A percentile compares a stretch with the other conserved stretches of the same genome.
Conservation (phyloP, 2,113 vertebrate species). For the Protomyctophum bolini region DNA sequence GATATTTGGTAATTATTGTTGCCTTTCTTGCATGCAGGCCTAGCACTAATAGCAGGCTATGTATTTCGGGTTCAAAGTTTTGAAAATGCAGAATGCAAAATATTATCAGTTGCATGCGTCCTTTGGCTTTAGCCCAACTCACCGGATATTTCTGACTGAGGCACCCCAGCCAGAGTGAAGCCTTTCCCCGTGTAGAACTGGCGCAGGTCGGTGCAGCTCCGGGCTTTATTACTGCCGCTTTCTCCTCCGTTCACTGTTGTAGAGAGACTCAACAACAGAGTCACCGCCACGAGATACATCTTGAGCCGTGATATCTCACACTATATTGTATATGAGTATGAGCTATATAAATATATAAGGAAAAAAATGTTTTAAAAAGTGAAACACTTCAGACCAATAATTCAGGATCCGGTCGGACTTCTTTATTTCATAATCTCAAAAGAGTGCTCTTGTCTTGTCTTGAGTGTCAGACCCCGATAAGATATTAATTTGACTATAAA, state of each 20-base stretch:
- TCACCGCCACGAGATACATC: constrained; percentile 82
- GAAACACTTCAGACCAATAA: too few species aligned
- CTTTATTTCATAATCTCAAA: too few species aligned
- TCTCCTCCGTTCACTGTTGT: constrained; percentile 82
- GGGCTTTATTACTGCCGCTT: constrained; percentile 76
- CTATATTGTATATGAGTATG: background rate
- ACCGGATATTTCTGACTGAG: constrained; percentile 94
- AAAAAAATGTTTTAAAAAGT: too few species aligned
- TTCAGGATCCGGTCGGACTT: too few species aligned
- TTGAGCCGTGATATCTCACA: constrained; percentile 24
- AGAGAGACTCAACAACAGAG: constrained; percentile 63
- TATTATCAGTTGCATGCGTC: background rate
- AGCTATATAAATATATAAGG: background rate
- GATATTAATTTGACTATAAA: too few species aligned
- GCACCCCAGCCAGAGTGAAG: constrained; percentile 88
- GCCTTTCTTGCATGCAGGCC: background rate
- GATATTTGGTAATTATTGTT: background rate
- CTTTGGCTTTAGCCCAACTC: constrained; percentile 50
- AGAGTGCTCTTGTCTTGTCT: too few species aligned
- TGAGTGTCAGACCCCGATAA: too few species aligned
- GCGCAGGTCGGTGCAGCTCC: constrained; percentile 89
- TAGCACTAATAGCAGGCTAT: background rate
- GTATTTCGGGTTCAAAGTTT: too few species aligned
- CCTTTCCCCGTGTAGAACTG: constrained; percentile 94
- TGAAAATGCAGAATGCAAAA: too few species aligned